Evolutionary conservation across 2,888 invertebrate species (phyloP).

Genomic region (Acanthococcus lagerstroemiae): DNA sequence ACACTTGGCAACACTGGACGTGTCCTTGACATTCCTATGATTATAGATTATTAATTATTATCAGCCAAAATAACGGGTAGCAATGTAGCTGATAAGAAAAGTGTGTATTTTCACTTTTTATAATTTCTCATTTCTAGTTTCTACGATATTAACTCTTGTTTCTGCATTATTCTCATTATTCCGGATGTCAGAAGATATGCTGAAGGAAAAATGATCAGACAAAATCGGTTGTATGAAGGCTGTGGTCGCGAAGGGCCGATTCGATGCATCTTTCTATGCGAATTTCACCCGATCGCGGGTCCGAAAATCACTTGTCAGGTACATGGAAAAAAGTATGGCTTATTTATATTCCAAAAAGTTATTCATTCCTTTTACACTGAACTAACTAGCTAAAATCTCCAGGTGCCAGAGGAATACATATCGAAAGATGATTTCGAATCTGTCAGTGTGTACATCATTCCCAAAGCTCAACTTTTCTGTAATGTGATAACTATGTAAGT

Average conservation of each 20-base stretch:
- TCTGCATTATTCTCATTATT: too few species aligned
- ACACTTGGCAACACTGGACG: too few species aligned
- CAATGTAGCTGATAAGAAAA: too few species aligned
- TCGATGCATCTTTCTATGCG: conserved; percentile 70
- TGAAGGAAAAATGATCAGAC: conserved; percentile 19
- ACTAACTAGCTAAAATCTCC: conserved; percentile 24
- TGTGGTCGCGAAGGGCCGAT: conserved; percentile 64
- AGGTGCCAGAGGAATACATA: conserved; percentile 79
- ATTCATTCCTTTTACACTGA: not conserved
- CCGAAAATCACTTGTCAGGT: conserved; percentile 71
- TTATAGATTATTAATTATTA: too few species aligned
- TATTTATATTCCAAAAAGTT: too few species aligned
- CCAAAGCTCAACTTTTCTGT: conserved; percentile 81
- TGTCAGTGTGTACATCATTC: conserved; percentile 88
- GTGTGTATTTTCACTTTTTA: too few species aligned
- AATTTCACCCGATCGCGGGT: conserved; percentile 65
- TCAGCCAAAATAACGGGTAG: too few species aligned
- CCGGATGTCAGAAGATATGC: too few species aligned
- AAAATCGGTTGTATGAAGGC: conserved; percentile 45
- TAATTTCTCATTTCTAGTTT: too few species aligned
- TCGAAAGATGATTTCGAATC: conserved; percentile 89
- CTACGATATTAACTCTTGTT: too few species aligned
- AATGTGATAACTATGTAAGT: conserved; percentile 84
- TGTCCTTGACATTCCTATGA: too few species aligned
- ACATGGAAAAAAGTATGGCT: too few species aligned